A percentile compares a stretch with the other conserved stretches of the same genome.
These are phyloP conservation scores for Triops longicaudatus DNA, from an alignment of 1,140 invertebrate genomes.

Conservation along the genomic window DNA sequence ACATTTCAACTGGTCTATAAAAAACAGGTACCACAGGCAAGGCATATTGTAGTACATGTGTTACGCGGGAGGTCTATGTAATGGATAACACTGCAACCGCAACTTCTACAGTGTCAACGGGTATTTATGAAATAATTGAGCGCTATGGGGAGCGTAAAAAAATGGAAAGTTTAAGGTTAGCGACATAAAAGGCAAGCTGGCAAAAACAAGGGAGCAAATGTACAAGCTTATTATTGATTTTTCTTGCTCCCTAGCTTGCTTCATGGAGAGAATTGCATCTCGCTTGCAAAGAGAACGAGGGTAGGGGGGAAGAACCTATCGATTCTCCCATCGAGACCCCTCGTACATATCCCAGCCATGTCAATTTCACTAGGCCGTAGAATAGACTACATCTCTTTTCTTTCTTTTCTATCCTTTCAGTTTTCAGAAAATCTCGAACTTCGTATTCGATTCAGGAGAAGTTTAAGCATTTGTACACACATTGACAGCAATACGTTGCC, in stretches of 20 bases:
- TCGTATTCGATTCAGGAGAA: not conserved
- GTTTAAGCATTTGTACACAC: not conserved
- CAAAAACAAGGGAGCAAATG: not conserved
- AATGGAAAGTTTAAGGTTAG: conserved; percentile 18
- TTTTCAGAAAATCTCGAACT: not conserved
- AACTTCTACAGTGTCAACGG: no score
- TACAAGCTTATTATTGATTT: conserved; percentile 13
- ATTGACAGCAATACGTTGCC: not conserved
- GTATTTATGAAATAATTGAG: not conserved
- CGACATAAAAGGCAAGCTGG: not conserved
- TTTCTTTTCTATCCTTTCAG: conserved; percentile 20
- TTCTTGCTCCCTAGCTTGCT: not conserved
- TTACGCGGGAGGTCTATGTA: not conserved
- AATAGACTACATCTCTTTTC: not conserved
- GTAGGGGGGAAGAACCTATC: not conserved
- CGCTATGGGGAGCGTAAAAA: not conserved
- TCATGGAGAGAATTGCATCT: not conserved
- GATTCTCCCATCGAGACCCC: not conserved
- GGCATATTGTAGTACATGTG: conserved; percentile 20
- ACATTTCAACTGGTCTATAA: not conserved
- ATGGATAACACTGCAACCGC: not conserved
- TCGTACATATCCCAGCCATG: not conserved
- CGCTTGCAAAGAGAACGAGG: not conserved
- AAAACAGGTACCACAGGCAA: not conserved
- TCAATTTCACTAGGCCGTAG: not conserved